Percentiles rank a stretch among this genome's conserved stretches.
Conservation (phyloP, 2,797 vertebrate genomes). For the Phyllotis vaccarum region DNA sequence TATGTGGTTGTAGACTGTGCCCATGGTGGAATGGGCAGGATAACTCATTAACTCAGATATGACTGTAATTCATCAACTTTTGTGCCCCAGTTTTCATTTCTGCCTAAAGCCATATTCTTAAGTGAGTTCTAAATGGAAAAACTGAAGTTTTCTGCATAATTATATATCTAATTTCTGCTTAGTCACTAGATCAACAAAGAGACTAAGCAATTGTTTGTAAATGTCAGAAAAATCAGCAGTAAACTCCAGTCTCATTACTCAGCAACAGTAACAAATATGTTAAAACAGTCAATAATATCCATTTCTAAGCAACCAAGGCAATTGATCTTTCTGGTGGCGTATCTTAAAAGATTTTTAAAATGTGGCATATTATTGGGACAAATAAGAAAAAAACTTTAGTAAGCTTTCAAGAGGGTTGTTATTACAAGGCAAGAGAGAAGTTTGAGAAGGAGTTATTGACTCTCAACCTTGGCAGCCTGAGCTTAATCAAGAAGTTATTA, state of each 20-base stretch:
- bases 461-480: not conserved
- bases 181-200: not conserved
- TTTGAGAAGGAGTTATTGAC: not conserved
- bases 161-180: not conserved
- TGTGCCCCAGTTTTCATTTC: not conserved
- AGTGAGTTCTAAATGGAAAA: not conserved
- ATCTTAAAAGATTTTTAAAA: slow-evolving; percentile 18
- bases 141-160: not conserved
- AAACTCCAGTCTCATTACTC: not conserved
- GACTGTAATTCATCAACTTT: not conserved
- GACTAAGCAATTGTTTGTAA: not conserved
- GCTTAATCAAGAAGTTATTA: not conserved
- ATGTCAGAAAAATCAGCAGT: not conserved
- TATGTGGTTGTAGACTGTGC: not conserved
- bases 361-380: not conserved
- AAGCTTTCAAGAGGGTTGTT: not conserved
- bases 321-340: not conserved
- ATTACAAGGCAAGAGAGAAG: not conserved
- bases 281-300: not conserved
- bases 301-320: not conserved
- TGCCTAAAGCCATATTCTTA: not conserved
- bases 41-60: not conserved
- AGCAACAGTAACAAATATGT: not conserved
- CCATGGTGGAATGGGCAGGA: no score
- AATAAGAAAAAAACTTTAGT: not conserved